These are phyloP conservation scores for Drosophila pandora DNA, from an alignment of 1,140 invertebrate genomes.

Conservation along the genomic window DNA sequence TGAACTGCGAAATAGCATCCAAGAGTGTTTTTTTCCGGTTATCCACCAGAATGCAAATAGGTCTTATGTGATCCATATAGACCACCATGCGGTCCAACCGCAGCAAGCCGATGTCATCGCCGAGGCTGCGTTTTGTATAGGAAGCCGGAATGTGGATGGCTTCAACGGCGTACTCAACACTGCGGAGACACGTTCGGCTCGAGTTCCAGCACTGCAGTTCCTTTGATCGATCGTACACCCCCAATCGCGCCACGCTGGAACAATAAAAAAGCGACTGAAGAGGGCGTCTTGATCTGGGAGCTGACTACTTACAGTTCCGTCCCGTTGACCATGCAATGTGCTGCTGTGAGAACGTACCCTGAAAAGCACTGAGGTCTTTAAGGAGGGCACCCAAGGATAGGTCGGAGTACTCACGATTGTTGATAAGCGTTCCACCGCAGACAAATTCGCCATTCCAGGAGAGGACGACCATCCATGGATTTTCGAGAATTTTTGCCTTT, in stretches of 20 bases:
- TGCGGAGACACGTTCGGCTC: not conserved
- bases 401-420: slow-evolving; percentile 4
- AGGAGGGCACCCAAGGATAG: not conserved
- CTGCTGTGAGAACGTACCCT: slow-evolving; percentile 21
- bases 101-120: slow-evolving; percentile 13
- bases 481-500: not conserved
- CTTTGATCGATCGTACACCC: not conserved
- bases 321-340: not conserved
- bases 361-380: not conserved
- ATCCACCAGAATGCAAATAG: slow-evolving; percentile 17
- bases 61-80: not conserved
- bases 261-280: too few species aligned
- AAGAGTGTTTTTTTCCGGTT: not conserved
- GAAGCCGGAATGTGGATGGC: not conserved
- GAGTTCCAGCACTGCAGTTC: rapidly evolving
- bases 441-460: not conserved
- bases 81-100: not conserved
- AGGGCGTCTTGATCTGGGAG: not conserved
- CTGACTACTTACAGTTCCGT: slow-evolving; percentile 14
- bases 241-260: slow-evolving; percentile 3
- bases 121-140: not conserved
- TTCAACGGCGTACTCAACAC: not conserved
- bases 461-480: slow-evolving; percentile 1
- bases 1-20: not conserved
- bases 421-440: slow-evolving; percentile 7